Conservation (phyloP, 2,888 invertebrate genomes). For the Apantesis nais region DNA sequence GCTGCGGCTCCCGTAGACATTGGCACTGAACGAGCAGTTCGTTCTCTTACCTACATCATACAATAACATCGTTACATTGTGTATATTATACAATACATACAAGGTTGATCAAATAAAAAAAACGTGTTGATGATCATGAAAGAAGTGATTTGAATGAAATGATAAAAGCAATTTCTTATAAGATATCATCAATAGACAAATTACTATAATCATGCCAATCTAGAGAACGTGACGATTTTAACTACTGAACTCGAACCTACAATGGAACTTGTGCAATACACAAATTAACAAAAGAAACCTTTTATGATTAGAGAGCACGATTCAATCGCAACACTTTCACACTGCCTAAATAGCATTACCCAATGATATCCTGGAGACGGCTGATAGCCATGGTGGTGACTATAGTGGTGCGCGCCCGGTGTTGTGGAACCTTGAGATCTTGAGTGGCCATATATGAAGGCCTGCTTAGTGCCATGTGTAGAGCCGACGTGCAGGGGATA, state of each 20-base stretch:
- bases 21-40: conserved; percentile 95
- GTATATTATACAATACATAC: not conserved
- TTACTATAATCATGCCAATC: conserved; percentile 66
- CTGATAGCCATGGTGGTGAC: conserved; percentile 89
- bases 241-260: conserved; percentile 60
- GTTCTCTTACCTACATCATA: conserved; percentile 92
- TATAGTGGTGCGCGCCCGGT: conserved; percentile 87
- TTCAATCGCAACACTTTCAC: conserved; percentile 69
- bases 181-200: conserved; percentile 14
- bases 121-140: conserved; percentile 22
- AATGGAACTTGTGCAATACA: conserved; percentile 58
- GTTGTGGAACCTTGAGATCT: conserved; percentile 87
- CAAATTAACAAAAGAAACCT: conserved; percentile 61
- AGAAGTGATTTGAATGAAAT: conserved; percentile 28
- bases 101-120: conserved; percentile 11
- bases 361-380: conserved; percentile 91
- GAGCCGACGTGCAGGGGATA: conserved; percentile 95
- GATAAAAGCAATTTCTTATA: conserved; percentile 34
- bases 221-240: conserved; percentile 60
- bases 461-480: conserved; percentile 87
- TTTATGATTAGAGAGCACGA: conserved; percentile 61
- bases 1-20: conserved; percentile 88
- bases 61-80: conserved; percentile 21
- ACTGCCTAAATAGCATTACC: conserved; percentile 87
- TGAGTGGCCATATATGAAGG: conserved; percentile 87